phyloP scores from a whole-genome alignment of 1,140 invertebrate species.

The Zaprionus vittiger region DNA sequence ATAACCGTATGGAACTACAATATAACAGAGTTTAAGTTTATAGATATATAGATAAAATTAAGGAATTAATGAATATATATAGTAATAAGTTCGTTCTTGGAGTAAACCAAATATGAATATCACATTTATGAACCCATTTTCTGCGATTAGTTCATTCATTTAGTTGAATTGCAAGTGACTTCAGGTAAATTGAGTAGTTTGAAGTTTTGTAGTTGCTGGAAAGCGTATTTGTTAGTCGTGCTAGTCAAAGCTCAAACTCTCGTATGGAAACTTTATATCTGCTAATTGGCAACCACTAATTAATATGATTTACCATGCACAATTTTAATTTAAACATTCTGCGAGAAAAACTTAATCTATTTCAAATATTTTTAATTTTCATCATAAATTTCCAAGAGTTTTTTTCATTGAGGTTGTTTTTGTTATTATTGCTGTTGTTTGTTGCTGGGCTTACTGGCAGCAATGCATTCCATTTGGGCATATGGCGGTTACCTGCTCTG shows the following conservation, averaged over 20 bases:
- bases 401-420: background rate
- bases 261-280: background rate
- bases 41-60: too few relatives aligned
- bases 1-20: too few relatives aligned
- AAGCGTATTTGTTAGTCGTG: too few relatives aligned
- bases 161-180: too few relatives aligned
- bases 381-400: background rate
- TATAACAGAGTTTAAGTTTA: too few relatives aligned
- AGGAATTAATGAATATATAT: too few relatives aligned
- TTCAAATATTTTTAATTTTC: background rate
- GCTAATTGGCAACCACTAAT: background rate
- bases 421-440: background rate
- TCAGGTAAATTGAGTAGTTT: too few relatives aligned
- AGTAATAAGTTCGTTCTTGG: too few relatives aligned
- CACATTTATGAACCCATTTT: too few relatives aligned
- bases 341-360: background rate
- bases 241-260: background rate
- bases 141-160: too few relatives aligned
- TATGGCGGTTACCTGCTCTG: slow-evolving; percentile 27
- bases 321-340: background rate
- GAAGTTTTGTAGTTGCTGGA: too few relatives aligned
- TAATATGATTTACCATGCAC: background rate
- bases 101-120: too few relatives aligned
- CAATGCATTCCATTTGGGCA: slow-evolving; percentile 39
- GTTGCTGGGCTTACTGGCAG: slow-evolving; percentile 14